These are phyloP conservation scores for Tretioscincus oriximinensis DNA, from an alignment of 2,113 vertebrate species.

Conservation along the genomic window DNA sequence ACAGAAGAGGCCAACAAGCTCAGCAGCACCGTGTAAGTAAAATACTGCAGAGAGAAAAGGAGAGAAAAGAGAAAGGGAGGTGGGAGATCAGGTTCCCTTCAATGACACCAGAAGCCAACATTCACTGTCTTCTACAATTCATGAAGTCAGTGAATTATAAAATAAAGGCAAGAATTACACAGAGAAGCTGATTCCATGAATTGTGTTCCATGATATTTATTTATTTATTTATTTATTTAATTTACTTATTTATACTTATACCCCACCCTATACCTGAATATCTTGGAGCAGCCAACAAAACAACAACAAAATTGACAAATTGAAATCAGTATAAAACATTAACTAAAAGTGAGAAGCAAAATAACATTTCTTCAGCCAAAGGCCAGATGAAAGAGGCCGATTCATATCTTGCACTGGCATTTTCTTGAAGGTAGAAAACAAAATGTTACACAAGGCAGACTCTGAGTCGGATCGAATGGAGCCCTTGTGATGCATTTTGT, in stretches of 20 bases:
- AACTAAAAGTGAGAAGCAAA: no score
- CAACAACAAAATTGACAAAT: no score
- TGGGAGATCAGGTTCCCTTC: background rate
- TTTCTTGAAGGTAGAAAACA: background rate
- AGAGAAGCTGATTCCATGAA: background rate
- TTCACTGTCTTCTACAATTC: background rate
- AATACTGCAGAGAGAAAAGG: slow-evolving; percentile 78
- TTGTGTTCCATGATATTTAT: no score
- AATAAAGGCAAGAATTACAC: background rate
- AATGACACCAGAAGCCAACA: background rate
- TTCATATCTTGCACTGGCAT: background rate
- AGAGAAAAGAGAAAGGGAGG: background rate
- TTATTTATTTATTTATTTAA: no score
- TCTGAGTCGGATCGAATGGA: background rate
- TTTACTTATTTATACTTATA: no score
- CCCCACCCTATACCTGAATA: no score
- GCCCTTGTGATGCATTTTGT: background rate
- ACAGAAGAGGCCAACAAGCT: slow-evolving; percentile 94
- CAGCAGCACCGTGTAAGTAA: slow-evolving; percentile 89
- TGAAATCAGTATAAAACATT: no score
- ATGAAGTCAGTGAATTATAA: background rate
- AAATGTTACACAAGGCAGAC: background rate
- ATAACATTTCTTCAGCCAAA: no score
- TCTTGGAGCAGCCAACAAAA: no score
- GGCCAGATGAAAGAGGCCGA: no score